These are phyloP conservation scores for Athetis lepigone DNA, from an alignment of 2,888 invertebrate species.

Conservation along the genomic window DNA sequence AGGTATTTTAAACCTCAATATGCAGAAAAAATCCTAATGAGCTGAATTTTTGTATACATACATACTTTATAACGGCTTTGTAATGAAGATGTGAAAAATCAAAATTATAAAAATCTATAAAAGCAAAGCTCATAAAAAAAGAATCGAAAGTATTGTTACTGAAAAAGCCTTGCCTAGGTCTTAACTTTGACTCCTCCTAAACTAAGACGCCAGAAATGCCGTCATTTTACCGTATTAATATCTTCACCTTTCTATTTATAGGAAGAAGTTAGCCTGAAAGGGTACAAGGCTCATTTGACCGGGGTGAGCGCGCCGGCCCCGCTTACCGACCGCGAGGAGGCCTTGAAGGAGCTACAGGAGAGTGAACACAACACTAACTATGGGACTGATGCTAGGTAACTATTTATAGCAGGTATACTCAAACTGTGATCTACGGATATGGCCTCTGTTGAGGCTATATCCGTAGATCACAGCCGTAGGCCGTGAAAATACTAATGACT, in stretches of 20 bases:
- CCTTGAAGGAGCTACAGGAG: constrained; percentile 94
- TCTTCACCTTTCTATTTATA: constrained; percentile 71
- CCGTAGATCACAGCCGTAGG: no score
- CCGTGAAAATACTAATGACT: no score
- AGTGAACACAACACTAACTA: constrained; percentile 94
- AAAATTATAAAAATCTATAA: no score
- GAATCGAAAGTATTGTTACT: no score
- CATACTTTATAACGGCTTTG: no score
- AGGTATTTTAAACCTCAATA: no score
- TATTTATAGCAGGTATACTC: constrained; percentile 8
- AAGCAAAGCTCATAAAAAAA: no score
- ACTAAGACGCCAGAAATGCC: neutral
- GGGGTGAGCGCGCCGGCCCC: constrained; percentile 96
- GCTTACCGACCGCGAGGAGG: constrained; percentile 96
- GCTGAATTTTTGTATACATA: no score
- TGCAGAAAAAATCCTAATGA: no score
- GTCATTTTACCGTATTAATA: neutral
- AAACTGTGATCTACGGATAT: no score
- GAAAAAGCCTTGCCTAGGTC: no score
- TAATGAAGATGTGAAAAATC: no score
- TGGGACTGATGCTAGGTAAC: constrained; percentile 93
- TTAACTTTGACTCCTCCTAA: neutral
- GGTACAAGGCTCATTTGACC: constrained; percentile 95
- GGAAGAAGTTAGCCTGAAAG: constrained; percentile 95
- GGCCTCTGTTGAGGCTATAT: neutral